These are phyloP conservation scores for Argyrosomus japonicus DNA, from an alignment of 2,113 vertebrate genomes.

Conservation along the genomic window DNA sequence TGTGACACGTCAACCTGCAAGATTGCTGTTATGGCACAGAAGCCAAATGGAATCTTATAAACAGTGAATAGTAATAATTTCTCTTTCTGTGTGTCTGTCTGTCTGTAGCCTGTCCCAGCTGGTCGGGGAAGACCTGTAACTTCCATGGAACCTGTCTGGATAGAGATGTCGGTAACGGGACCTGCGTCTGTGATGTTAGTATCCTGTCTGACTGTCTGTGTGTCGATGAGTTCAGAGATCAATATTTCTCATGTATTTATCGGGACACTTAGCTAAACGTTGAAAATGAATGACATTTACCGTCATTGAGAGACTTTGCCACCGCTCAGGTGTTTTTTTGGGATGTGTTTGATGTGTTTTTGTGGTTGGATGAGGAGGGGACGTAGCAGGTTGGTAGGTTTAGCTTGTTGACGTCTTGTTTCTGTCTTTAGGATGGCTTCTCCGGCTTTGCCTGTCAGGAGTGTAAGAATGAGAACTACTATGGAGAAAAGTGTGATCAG, in stretches of 20 bases:
- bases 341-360: not conserved
- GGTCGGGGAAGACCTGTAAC: slow-evolving; percentile 86
- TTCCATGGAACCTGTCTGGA: slow-evolving; percentile 90
- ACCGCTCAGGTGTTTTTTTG: not conserved
- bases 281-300: not conserved
- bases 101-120: slow-evolving; percentile 90
- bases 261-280: not conserved
- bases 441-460: slow-evolving; percentile 90
- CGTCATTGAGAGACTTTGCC: not conserved
- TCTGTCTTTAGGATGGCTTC: slow-evolving; percentile 85
- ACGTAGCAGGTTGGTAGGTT: not conserved
- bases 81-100: not conserved
- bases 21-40: not conserved
- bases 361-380: not conserved
- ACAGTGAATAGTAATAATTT: not conserved
- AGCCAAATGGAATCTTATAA: not conserved
- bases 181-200: slow-evolving; percentile 92
- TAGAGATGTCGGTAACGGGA: slow-evolving; percentile 89
- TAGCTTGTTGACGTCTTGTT: not conserved
- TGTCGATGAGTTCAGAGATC: not conserved
- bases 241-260: not conserved
- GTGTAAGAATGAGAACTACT: slow-evolving; percentile 84
- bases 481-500: slow-evolving; percentile 88
- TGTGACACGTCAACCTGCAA: not conserved
- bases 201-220: not conserved